A percentile compares a stretch with the other conserved stretches of the same genome.
Evolutionary conservation across 2,113 vertebrate genomes (phyloP).

Genomic region (Microtus oregoni): DNA sequence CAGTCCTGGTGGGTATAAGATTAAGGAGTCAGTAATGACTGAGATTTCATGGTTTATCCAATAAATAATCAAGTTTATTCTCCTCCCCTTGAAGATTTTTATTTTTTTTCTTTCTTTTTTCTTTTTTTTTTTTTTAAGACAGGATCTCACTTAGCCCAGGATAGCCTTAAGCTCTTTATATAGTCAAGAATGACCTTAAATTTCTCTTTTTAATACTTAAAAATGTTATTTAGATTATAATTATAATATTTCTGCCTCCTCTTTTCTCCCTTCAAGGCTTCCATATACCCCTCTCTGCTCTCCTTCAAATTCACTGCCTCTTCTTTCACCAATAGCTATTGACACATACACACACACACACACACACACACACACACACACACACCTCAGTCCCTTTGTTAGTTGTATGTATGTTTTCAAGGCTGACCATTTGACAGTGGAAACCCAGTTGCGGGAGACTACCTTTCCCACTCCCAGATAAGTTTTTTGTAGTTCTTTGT

Average conservation of each 20-base stretch:
- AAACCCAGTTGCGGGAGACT: background rate
- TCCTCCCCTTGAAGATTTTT: background rate
- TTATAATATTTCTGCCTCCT: background rate
- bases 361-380: no score
- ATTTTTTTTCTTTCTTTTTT: no score
- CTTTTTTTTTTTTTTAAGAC: background rate
- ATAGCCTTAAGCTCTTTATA: background rate
- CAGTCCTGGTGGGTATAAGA: background rate
- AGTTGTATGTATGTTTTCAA: background rate
- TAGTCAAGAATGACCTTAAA: background rate
- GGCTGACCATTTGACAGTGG: background rate
- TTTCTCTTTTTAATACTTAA: background rate
- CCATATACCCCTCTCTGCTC: background rate
- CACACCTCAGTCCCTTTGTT: background rate
- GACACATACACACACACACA: background rate
- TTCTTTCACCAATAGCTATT: background rate
- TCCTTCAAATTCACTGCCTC: background rate
- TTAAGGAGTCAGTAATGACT: background rate
- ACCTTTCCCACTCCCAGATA: background rate
- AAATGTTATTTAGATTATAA: background rate
- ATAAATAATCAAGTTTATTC: background rate
- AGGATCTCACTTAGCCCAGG: background rate
- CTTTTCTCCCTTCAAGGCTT: background rate
- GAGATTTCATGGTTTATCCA: background rate
- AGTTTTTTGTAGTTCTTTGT: background rate